phyloP scores from a whole-genome alignment of 2,113 vertebrate species.

The Pyrgilauda ruficollis region DNA sequence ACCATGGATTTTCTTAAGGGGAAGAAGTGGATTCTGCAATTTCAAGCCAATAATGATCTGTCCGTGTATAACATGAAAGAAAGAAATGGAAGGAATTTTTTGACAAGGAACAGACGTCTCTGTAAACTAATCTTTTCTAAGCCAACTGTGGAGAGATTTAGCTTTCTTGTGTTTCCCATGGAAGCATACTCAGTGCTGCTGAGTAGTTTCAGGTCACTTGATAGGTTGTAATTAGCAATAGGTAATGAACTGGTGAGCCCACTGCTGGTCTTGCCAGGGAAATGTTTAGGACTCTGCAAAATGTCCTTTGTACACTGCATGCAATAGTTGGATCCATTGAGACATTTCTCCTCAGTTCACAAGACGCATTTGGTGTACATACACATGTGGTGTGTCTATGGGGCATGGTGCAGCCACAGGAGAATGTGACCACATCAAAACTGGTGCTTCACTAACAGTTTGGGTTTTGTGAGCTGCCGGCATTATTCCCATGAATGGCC shows the following conservation, averaged over 20 bases:
- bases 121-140: conserved; percentile 39
- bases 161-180: conserved; percentile 25
- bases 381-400: fast-evolving
- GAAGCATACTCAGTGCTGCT: not conserved
- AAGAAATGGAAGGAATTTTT: conserved; percentile 47
- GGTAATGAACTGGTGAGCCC: not conserved
- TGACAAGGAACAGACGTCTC: conserved; percentile 37
- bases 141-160: not conserved
- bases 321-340: not conserved
- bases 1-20: conserved; percentile 34
- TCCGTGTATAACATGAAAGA: conserved; percentile 2
- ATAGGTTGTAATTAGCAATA: conserved; percentile 17
- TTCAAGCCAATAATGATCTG: conserved; percentile 53
- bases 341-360: not conserved
- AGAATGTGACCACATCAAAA: not conserved
- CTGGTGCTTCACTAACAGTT: conserved; percentile 64
- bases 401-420: not conserved
- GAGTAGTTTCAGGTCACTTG: conserved; percentile 26
- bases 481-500: conserved; percentile 70
- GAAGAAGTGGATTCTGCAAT: conserved; percentile 56
- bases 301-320: not conserved
- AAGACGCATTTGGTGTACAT: not conserved
- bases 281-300: conserved; percentile 1
- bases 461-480: conserved; percentile 65
- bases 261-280: not conserved